Conservation (phyloP, 2,797 vertebrate genomes). For the Hydrocynus forskahlii region DNA sequence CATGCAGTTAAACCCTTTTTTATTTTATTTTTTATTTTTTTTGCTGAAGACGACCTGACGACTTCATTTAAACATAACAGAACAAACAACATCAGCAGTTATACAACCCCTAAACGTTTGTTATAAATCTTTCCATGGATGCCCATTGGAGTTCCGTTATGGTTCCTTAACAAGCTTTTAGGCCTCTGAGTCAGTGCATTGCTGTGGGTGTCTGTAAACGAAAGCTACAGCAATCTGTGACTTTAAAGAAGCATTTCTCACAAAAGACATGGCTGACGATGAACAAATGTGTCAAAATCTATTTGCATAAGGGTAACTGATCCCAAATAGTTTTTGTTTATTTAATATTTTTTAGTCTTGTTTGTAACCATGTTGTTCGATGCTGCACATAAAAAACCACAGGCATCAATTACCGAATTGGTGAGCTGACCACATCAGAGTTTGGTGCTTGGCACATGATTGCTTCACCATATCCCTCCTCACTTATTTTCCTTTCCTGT, state of each 20-base stretch:
- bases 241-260: not conserved
- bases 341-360: not conserved
- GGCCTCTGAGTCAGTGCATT: not conserved
- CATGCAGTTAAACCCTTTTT: no score
- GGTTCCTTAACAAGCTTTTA: not conserved
- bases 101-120: not conserved
- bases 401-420: not conserved
- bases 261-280: not conserved
- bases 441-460: no score
- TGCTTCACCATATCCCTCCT: not conserved
- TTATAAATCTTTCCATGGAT: not conserved
- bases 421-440: not conserved
- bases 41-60: no score
- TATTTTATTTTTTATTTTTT: no score
- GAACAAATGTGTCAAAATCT: no score
- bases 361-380: not conserved
- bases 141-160: not conserved
- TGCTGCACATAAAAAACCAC: not conserved
- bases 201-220: conserved; percentile 23
- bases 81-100: no score
- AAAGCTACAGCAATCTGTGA: not conserved
- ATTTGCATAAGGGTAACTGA: not conserved
- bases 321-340: not conserved
- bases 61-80: no score
- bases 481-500: not conserved